Evolutionary conservation across 2,888 invertebrate species (phyloP).

Genomic region (Drosophila anomelani): DNA sequence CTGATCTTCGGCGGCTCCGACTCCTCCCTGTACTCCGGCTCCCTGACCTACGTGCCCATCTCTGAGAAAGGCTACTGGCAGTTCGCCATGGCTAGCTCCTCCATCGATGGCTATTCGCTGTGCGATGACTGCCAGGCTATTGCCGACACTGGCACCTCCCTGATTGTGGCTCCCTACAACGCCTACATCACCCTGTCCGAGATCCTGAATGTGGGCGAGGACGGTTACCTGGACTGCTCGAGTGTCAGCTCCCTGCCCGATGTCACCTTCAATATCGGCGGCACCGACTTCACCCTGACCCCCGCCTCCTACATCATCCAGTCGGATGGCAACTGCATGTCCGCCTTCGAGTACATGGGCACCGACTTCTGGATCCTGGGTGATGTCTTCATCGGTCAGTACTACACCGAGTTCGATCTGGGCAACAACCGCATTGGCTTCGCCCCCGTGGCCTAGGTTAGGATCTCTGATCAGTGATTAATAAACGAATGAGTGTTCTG

Average conservation of each 20-base stretch:
- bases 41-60: slow-evolving; percentile 89
- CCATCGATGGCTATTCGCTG: slow-evolving; percentile 87
- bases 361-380: slow-evolving; percentile 96
- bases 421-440: slow-evolving; percentile 94
- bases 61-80: slow-evolving; percentile 97
- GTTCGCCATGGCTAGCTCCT: slow-evolving; percentile 92
- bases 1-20: slow-evolving; percentile 97
- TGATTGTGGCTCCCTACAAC: slow-evolving; percentile 89
- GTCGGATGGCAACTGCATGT: slow-evolving; percentile 91
- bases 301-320: slow-evolving; percentile 91
- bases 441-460: slow-evolving; percentile 86
- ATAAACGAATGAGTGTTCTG: slow-evolving; percentile 20
- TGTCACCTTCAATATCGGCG: slow-evolving; percentile 91
- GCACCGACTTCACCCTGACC: slow-evolving; percentile 89
- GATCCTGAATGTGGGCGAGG: slow-evolving; percentile 37
- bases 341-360: slow-evolving; percentile 95
- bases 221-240: slow-evolving; percentile 89
- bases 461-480: neutral
- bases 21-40: slow-evolving; percentile 91
- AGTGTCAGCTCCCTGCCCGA: slow-evolving; percentile 91
- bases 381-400: slow-evolving; percentile 97
- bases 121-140: slow-evolving; percentile 87
- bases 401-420: slow-evolving; percentile 97
- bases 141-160: slow-evolving; percentile 97
- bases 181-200: slow-evolving; percentile 36